These are phyloP conservation scores for Protobothrops mucrosquamatus DNA, from an alignment of 2,113 vertebrate genomes.

Conservation along the genomic window DNA sequence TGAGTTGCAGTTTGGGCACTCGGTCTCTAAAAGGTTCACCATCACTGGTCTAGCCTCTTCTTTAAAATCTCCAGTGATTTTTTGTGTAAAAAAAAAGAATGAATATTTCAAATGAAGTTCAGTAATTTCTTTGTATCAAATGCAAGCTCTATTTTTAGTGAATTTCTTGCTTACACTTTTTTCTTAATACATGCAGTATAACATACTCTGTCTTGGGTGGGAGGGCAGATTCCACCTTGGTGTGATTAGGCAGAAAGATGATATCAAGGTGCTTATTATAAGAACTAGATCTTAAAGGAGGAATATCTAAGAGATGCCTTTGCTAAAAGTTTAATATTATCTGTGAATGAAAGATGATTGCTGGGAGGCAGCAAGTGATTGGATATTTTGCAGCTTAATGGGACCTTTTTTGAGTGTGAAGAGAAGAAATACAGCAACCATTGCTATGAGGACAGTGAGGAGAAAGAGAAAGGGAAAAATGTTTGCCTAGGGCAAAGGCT, in stretches of 20 bases:
- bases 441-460: neutral
- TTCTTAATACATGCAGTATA: neutral
- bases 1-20: too few relatives aligned
- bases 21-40: too few relatives aligned
- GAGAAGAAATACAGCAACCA: neutral
- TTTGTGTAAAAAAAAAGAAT: neutral
- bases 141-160: neutral
- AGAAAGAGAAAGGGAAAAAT: neutral
- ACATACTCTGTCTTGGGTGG: neutral
- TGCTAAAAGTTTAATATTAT: neutral
- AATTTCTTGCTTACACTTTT: neutral
- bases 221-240: neutral
- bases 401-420: neutral
- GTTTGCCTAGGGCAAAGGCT: neutral
- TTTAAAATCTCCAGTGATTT: too few relatives aligned
- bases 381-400: neutral
- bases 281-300: neutral
- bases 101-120: neutral
- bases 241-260: neutral
- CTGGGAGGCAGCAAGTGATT: neutral
- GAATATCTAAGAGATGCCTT: neutral
- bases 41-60: too few relatives aligned
- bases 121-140: neutral
- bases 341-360: neutral
- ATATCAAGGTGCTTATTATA: neutral